These are phyloP conservation scores for Malurus elegans DNA, from an alignment of 2,113 vertebrate species.

Conservation along the genomic window DNA sequence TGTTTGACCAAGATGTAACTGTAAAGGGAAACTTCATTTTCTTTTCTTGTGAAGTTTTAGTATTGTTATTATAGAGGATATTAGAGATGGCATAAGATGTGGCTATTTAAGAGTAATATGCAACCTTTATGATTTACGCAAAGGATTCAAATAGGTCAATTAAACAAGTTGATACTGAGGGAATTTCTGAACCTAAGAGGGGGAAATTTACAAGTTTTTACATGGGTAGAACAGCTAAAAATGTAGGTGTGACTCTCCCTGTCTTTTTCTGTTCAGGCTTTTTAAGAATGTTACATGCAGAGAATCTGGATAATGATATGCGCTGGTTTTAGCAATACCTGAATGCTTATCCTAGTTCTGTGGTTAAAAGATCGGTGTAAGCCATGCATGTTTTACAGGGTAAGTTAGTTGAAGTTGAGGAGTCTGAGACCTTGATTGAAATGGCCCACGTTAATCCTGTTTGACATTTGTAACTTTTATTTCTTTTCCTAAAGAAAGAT, in stretches of 20 bases:
- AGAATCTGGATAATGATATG: not conserved
- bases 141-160: not conserved
- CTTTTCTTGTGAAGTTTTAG: not conserved
- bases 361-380: not conserved
- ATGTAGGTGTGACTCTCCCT: not conserved
- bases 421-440: not conserved
- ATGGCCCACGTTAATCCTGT: not conserved
- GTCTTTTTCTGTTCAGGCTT: not conserved
- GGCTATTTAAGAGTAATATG: not conserved
- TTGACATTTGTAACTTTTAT: constrained; percentile 21
- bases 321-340: not conserved
- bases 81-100: not conserved
- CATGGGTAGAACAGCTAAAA: not conserved
- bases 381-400: not conserved
- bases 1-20: not conserved
- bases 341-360: not conserved
- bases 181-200: not conserved
- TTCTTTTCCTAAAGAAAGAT: not conserved
- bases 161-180: not conserved
- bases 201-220: not conserved
- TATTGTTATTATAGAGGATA: not conserved
- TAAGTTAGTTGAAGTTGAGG: not conserved
- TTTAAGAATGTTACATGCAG: not conserved
- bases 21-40: not conserved
- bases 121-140: not conserved